phyloP scores from a whole-genome alignment of 2,113 vertebrate genomes.

The Emydura subglobosa region DNA sequence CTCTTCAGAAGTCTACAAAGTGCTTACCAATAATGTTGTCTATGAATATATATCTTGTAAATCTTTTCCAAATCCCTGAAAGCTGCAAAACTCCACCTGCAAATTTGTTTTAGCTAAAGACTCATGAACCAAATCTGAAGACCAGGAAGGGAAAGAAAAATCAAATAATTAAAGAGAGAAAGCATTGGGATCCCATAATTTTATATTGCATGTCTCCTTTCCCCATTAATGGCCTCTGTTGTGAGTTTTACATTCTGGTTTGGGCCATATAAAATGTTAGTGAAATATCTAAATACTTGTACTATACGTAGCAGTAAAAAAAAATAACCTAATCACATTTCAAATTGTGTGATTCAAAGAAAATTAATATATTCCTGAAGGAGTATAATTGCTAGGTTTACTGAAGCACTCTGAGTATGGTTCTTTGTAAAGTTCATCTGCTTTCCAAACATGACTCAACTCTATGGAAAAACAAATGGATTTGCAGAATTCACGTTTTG shows the following conservation, averaged over 20 bases:
- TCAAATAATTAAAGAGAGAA: not conserved
- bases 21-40: slow-evolving; percentile 3
- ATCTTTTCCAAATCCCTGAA: not conserved
- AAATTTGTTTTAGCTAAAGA: slow-evolving; percentile 19
- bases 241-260: slow-evolving; percentile 7
- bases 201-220: not conserved
- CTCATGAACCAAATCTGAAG: not conserved
- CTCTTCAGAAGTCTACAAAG: not conserved
- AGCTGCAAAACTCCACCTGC: not conserved
- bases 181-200: not conserved
- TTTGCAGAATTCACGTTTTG: not conserved
- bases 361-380: not conserved
- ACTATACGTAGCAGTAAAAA: not conserved
- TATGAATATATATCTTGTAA: not conserved
- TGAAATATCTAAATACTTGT: not conserved
- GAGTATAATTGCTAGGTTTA: slow-evolving; percentile 24
- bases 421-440: not conserved
- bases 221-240: not conserved
- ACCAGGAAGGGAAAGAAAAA: not conserved
- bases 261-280: not conserved
- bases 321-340: not conserved
- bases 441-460: slow-evolving; percentile 38
- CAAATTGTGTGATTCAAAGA: not conserved
- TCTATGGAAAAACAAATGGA: not conserved
- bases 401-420: slow-evolving; percentile 9